These are phyloP conservation scores for Drosophila ficusphila DNA, from an alignment of 1,140 invertebrate species.

Conservation along the genomic window DNA sequence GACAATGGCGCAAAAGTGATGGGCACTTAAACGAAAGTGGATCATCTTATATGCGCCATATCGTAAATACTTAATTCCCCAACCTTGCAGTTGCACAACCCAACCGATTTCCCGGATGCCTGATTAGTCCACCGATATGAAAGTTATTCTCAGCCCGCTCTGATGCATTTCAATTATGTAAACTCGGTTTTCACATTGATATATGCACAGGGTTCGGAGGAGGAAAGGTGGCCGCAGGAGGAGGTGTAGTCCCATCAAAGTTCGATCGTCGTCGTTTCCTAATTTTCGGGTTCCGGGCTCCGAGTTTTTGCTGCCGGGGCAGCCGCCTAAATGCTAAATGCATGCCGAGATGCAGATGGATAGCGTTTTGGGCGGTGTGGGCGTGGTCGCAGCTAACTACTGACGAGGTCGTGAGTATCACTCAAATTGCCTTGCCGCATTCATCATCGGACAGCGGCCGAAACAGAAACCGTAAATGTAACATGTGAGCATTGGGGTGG, in stretches of 20 bases:
- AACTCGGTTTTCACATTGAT: slow-evolving; percentile 31
- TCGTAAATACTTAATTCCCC: neutral
- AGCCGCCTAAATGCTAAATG: slow-evolving; percentile 36
- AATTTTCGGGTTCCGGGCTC: slow-evolving; percentile 42
- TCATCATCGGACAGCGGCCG: slow-evolving; percentile 41
- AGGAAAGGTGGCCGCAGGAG: slow-evolving; percentile 9
- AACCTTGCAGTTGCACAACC: slow-evolving; percentile 7
- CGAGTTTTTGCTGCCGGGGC: slow-evolving; percentile 4
- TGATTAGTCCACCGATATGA: slow-evolving; percentile 30
- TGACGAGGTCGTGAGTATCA: slow-evolving; percentile 73
- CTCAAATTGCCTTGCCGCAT: slow-evolving; percentile 61
- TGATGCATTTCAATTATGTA: slow-evolving; percentile 45
- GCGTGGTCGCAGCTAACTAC: slow-evolving; percentile 61
- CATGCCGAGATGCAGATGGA: slow-evolving; percentile 57
- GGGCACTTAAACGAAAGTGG: neutral
- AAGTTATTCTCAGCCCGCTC: slow-evolving; percentile 32
- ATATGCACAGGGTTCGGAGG: neutral
- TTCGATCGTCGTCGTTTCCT: slow-evolving; percentile 42
- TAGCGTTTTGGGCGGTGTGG: slow-evolving; percentile 46
- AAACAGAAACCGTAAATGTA: slow-evolving; percentile 48
- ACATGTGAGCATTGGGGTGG: slow-evolving; percentile 47
- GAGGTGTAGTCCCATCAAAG: slow-evolving; percentile 42
- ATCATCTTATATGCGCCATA: neutral
- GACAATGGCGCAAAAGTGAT: slow-evolving; percentile 19
- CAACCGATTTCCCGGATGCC: slow-evolving; percentile 14